Percentiles rank a stretch among this genome's conserved stretches.
These are phyloP conservation scores for Drosophila bifasciata DNA, from an alignment of 1,140 invertebrate species.

Conservation along the genomic window DNA sequence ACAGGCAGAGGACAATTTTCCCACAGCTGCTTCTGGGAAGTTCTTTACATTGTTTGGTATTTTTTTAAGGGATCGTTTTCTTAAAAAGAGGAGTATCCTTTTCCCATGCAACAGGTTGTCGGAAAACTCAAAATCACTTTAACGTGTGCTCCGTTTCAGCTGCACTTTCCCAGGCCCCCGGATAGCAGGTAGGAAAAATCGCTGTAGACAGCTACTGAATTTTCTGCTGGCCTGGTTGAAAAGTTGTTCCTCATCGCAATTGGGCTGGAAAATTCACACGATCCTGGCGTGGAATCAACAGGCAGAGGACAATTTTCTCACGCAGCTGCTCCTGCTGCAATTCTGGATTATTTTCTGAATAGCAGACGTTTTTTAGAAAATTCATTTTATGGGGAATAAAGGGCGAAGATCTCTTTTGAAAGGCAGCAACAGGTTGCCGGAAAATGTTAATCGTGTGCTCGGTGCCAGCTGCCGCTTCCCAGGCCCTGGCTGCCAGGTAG, in stretches of 20 bases:
- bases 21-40: constrained; percentile 14
- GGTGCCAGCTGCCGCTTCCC: constrained; percentile 23
- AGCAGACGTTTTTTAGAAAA: constrained; percentile 1
- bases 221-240: constrained; percentile 8
- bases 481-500: constrained; percentile 30
- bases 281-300: not conserved
- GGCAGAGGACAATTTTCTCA: constrained; percentile 2
- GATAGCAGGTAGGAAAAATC: constrained; percentile 17
- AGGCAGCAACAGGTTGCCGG: constrained; percentile 33
- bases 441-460: constrained; percentile 22
- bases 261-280: constrained; percentile 11
- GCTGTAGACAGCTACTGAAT: not conserved
- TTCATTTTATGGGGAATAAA: not conserved
- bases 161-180: constrained; percentile 21
- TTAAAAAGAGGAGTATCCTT: constrained; percentile 1
- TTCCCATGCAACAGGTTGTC: constrained; percentile 13
- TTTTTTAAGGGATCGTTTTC: too few species aligned
- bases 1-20: constrained; percentile 21
- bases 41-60: not conserved
- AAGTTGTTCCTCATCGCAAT: not conserved
- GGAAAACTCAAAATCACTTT: not conserved
- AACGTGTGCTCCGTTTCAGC: constrained; percentile 10
- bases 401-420: constrained; percentile 2
- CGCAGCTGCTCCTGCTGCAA: constrained; percentile 1
- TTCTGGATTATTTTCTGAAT: not conserved